phyloP scores from a whole-genome alignment of 2,797 vertebrate species.

The Clangula hyemalis region DNA sequence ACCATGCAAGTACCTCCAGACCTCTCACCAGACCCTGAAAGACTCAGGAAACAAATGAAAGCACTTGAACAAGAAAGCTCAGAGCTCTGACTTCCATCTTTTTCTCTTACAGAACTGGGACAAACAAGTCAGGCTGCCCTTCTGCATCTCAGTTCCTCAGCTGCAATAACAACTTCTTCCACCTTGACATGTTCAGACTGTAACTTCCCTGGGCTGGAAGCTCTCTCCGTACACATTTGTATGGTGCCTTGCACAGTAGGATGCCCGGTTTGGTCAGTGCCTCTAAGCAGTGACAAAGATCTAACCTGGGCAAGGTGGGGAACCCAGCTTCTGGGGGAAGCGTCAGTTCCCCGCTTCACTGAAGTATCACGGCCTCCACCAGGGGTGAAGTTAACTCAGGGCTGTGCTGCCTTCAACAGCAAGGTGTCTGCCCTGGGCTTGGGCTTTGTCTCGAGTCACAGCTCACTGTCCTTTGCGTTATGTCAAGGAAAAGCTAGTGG shows the following conservation, averaged over 20 bases:
- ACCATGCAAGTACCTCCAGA: neutral
- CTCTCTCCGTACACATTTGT: neutral
- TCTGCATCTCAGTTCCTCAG: neutral
- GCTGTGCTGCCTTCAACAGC: neutral
- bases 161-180: neutral
- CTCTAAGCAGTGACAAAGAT: neutral
- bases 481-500: neutral
- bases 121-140: neutral
- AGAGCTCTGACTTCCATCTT: neutral
- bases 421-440: neutral
- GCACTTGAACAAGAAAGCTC: neutral
- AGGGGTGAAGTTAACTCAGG: neutral
- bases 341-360: neutral
- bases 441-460: neutral
- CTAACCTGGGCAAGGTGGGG: neutral
- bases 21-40: neutral
- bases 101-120: fast-evolving
- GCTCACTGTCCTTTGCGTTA: neutral
- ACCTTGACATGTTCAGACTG: neutral
- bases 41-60: neutral
- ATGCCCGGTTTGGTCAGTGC: neutral
- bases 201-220: neutral
- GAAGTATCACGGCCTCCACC: neutral
- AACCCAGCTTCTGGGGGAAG: neutral
- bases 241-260: neutral